phyloP scores from a whole-genome alignment of 2,113 vertebrate species.

The Petrocephalus zakoni region DNA sequence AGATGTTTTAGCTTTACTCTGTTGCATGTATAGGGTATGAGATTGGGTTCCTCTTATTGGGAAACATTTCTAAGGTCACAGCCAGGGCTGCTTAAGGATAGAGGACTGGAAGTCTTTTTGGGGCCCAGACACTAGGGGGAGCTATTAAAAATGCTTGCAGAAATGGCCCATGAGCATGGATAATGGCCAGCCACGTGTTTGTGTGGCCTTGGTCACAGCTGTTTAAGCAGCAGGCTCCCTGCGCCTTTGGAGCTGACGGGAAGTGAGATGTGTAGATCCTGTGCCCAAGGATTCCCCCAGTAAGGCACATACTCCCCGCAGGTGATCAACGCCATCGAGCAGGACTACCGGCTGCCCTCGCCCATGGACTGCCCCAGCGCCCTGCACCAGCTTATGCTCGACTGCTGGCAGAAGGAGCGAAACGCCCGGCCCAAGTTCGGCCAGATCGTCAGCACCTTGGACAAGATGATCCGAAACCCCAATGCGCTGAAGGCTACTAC shows the following conservation, averaged over 20 bases:
- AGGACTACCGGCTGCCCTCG: slow-evolving; percentile 86
- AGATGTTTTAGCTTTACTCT: not conserved
- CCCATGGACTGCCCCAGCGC: slow-evolving; percentile 92
- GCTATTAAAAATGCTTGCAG: not conserved
- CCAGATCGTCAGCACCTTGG: slow-evolving; percentile 88
- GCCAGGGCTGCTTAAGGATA: not conserved
- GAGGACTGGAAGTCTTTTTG: not conserved
- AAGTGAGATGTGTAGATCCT: not conserved
- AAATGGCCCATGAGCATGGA: not conserved
- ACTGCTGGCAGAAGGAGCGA: slow-evolving; percentile 95
- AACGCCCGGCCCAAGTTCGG: slow-evolving; percentile 90
- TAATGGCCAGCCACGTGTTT: not conserved
- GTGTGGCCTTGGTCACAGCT: not conserved
- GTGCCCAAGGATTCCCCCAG: not conserved
- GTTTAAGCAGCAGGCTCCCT: not conserved
- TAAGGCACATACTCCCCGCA: slow-evolving; percentile 36
- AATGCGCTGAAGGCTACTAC: slow-evolving; percentile 88
- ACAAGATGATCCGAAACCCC: slow-evolving; percentile 96
- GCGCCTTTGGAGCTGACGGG: not conserved
- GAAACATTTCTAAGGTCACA: not conserved
- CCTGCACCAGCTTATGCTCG: slow-evolving; percentile 91
- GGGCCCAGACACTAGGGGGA: not conserved
- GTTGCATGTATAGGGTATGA: not conserved
- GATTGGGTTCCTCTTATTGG: not conserved
- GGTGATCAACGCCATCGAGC: slow-evolving; percentile 95